These are phyloP conservation scores for Porites australiensis DNA, from an alignment of 64 coral and sea anemone species.

Conservation along the genomic window DNA sequence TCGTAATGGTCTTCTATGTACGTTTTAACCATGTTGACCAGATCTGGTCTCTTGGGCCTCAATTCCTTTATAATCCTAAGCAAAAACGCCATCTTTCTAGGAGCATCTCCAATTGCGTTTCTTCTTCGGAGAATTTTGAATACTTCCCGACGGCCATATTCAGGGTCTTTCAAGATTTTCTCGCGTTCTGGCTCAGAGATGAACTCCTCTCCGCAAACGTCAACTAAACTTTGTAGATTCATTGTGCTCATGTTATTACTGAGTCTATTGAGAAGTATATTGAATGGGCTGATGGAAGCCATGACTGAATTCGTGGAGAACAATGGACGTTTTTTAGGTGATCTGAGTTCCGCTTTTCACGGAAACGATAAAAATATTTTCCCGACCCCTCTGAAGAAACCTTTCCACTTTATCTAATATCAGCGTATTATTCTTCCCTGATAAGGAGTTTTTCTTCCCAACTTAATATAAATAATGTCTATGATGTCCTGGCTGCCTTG, in stretches of 20 bases:
- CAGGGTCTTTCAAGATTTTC: slow-evolving; percentile 4
- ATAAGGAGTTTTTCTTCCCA: too few relatives aligned
- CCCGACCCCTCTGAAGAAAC: too few relatives aligned
- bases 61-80: slow-evolving; percentile 50
- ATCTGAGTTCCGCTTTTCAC: too few relatives aligned
- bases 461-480: too few relatives aligned
- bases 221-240: slow-evolving; percentile 57
- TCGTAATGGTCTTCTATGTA: slow-evolving; percentile 49
- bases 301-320: too few relatives aligned
- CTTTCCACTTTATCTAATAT: too few relatives aligned
- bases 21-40: slow-evolving; percentile 58
- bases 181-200: slow-evolving; percentile 62
- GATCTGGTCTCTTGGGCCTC: slow-evolving; percentile 64
- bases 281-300: slow-evolving; percentile 16
- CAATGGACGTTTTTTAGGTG: too few relatives aligned
- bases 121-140: slow-evolving; percentile 60
- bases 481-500: too few relatives aligned
- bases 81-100: slow-evolving; percentile 57
- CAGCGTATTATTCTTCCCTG: too few relatives aligned
- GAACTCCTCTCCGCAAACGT: slow-evolving; percentile 51
- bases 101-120: slow-evolving; percentile 59
- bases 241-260: slow-evolving; percentile 52
- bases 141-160: slow-evolving; percentile 34
- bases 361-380: too few relatives aligned
- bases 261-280: slow-evolving; percentile 70